Percentiles rank a stretch among this genome's conserved stretches.
Conservation (phyloP, 2,113 vertebrate genomes). For the Phaethon lepturus region DNA sequence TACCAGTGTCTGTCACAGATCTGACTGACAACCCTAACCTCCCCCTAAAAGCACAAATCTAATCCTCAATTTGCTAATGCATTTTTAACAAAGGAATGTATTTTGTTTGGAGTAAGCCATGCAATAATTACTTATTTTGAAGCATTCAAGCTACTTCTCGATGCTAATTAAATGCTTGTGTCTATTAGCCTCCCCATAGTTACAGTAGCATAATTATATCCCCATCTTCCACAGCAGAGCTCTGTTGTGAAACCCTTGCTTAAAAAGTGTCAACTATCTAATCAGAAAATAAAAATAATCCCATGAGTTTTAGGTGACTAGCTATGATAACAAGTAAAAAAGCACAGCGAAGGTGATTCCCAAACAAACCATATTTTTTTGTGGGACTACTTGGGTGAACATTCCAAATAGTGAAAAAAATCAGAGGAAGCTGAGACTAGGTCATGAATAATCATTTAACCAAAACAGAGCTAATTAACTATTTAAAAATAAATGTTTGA, state of each 20-base stretch:
- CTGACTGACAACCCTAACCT: not conserved
- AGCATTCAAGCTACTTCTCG: not conserved
- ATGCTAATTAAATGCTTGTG: constrained; percentile 32
- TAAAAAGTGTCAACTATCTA: not conserved
- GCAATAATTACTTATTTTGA: constrained; percentile 8
- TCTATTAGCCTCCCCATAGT: not conserved
- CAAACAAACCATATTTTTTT: not conserved
- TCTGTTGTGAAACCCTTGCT: not conserved
- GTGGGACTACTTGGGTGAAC: not conserved
- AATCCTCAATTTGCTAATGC: not conserved
- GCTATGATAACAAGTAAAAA: not conserved
- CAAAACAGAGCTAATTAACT: not conserved
- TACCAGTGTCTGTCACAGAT: not conserved
- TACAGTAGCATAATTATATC: not conserved
- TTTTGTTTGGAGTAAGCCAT: not conserved
- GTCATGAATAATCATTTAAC: not conserved
- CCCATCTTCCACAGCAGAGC: not conserved
- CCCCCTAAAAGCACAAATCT: not conserved
- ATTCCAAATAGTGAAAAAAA: not conserved
- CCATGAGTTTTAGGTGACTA: not conserved
- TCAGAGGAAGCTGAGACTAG: not conserved
- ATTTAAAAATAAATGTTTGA: not conserved
- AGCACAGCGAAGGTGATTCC: not conserved
- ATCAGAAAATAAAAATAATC: not conserved
- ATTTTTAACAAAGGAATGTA: not conserved